Evolutionary conservation across 2,888 invertebrate genomes (phyloP).

Genomic region (Melitaea athalia): DNA sequence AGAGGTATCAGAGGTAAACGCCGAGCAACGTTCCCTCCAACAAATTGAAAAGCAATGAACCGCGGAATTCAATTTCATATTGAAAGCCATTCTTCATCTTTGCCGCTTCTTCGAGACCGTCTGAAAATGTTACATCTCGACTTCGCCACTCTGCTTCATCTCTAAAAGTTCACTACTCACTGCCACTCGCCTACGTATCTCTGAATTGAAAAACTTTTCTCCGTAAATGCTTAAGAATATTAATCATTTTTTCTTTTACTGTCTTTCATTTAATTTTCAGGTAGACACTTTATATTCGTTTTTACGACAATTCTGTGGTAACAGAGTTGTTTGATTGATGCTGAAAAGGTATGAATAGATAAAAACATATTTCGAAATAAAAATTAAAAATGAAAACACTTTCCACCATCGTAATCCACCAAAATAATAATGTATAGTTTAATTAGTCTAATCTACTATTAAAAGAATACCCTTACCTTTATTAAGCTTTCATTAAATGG

Average conservation of each 20-base stretch:
- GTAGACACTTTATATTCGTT: constrained; percentile 38
- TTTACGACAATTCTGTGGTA: constrained; percentile 38
- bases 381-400: not conserved
- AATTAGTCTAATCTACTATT: too few relatives aligned
- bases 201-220: constrained; percentile 41
- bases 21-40: constrained; percentile 73
- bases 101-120: constrained; percentile 76
- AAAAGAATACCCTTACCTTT: not conserved
- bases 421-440: too few relatives aligned
- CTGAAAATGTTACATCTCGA: constrained; percentile 77
- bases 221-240: constrained; percentile 33
- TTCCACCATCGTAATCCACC: not conserved
- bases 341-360: constrained; percentile 20
- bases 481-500: not conserved
- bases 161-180: constrained; percentile 66
- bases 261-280: constrained; percentile 38
- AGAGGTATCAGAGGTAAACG: constrained; percentile 69
- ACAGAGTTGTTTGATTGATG: constrained; percentile 32
- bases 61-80: constrained; percentile 87
- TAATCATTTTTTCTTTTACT: constrained; percentile 40
- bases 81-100: constrained; percentile 84
- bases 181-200: constrained; percentile 47
- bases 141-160: constrained; percentile 70
- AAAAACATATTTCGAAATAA: not conserved
- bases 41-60: constrained; percentile 86